These are phyloP conservation scores for Coryphaenoides rupestris DNA, from an alignment of 2,113 vertebrate species.

Conservation along the genomic window DNA sequence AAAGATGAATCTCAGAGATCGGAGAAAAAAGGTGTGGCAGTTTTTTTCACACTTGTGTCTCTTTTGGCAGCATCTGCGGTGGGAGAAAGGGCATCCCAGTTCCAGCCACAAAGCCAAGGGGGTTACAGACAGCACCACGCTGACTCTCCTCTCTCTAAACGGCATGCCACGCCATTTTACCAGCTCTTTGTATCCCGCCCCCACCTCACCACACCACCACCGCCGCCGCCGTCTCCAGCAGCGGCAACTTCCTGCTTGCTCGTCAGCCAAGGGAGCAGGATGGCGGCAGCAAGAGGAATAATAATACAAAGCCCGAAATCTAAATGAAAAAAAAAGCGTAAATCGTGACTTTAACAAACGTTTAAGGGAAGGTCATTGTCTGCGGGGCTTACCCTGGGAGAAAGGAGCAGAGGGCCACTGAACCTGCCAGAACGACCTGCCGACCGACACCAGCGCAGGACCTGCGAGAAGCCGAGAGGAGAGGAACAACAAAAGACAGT, in stretches of 20 bases:
- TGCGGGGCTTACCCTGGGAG: slow-evolving; percentile 73
- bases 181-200: slow-evolving; percentile 50
- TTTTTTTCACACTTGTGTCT: slow-evolving; percentile 51
- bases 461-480: slow-evolving; percentile 65
- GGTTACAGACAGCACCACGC: slow-evolving; percentile 60
- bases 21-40: slow-evolving; percentile 27
- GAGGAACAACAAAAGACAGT: slow-evolving; percentile 85
- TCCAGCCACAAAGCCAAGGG: slow-evolving; percentile 57
- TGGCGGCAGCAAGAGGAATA: slow-evolving; percentile 46
- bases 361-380: slow-evolving; percentile 78
- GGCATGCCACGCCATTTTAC: slow-evolving; percentile 67
- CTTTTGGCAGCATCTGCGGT: background rate
- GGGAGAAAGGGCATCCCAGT: slow-evolving; percentile 44
- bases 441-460: slow-evolving; percentile 76
- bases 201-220: background rate
- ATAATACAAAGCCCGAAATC: slow-evolving; percentile 26
- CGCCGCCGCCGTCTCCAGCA: slow-evolving; percentile 31
- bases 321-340: slow-evolving; percentile 26
- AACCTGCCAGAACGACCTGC: slow-evolving; percentile 77
- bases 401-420: slow-evolving; percentile 71
- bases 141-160: slow-evolving; percentile 41
- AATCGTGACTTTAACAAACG: slow-evolving; percentile 63
- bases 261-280: slow-evolving; percentile 41
- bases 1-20: background rate
- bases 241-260: slow-evolving; percentile 59